phyloP scores from a whole-genome alignment of 1,140 invertebrate species.

The Oncopeltus fasciatus region DNA sequence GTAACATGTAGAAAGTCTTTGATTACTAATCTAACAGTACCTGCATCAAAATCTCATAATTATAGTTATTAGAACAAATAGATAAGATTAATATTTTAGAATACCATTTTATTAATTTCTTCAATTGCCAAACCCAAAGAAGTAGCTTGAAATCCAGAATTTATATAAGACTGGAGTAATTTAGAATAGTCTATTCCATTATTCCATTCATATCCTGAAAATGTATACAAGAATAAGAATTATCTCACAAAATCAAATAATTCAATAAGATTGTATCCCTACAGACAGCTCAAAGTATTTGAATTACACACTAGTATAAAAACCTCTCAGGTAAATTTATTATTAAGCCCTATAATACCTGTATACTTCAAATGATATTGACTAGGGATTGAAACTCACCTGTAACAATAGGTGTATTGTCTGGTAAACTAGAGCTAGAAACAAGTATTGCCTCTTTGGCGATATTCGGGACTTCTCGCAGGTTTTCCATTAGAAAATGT shows the following conservation, averaged over 20 bases:
- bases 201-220: conserved; percentile 80
- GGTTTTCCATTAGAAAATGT: no score
- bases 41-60: background rate
- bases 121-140: conserved; percentile 81
- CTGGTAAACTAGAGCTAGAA: conserved; percentile 42
- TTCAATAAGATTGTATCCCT: no score
- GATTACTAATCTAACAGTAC: no score
- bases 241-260: no score
- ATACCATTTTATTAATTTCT: conserved; percentile 86
- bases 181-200: conserved; percentile 75
- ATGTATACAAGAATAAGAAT: no score
- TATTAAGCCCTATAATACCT: background rate
- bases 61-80: background rate
- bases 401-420: conserved; percentile 44
- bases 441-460: conserved; percentile 47
- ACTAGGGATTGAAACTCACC: conserved; percentile 29
- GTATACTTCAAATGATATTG: background rate
- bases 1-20: no score
- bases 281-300: background rate
- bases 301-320: background rate
- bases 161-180: conserved; percentile 63
- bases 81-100: background rate
- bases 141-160: conserved; percentile 90
- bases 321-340: no score
- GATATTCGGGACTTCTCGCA: background rate